Evolutionary conservation across 2,797 vertebrate species (phyloP).

Genomic region (Acanthiza pusilla): DNA sequence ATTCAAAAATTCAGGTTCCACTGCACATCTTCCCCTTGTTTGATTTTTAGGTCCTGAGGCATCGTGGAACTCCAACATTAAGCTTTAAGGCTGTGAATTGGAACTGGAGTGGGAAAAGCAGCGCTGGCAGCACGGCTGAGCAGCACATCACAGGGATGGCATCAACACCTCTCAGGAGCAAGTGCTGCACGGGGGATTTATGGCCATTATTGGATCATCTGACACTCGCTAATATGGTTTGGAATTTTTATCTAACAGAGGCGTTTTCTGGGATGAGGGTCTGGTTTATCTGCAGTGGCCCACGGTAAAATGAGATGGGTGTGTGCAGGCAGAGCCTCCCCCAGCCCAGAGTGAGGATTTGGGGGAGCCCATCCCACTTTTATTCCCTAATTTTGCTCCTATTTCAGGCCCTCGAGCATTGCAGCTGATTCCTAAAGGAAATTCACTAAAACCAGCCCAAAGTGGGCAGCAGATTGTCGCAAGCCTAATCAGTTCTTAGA

Average conservation of each 20-base stretch:
- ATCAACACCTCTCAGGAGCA: neutral
- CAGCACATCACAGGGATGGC: neutral
- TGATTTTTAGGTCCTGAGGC: neutral
- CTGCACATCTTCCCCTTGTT: neutral
- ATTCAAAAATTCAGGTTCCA: neutral
- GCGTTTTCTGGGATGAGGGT: neutral
- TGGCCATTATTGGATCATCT: neutral
- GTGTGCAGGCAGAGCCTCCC: neutral
- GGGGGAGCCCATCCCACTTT: neutral
- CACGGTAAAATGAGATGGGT: rapidly evolving
- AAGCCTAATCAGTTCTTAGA: neutral
- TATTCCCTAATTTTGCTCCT: neutral
- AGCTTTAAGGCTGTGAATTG: slow-evolving; percentile 13
- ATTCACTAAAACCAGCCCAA: neutral
- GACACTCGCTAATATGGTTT: neutral
- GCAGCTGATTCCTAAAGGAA: neutral
- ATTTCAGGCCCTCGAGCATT: neutral
- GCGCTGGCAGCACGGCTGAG: neutral
- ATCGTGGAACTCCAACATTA: neutral
- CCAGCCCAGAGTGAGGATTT: neutral
- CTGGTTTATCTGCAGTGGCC: neutral
- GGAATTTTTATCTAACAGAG: neutral
- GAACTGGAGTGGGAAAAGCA: neutral
- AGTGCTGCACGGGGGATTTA: neutral
- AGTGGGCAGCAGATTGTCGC: neutral